Evolutionary conservation across 2,797 vertebrate species (phyloP).

Genomic region (Acanthurus tractus): DNA sequence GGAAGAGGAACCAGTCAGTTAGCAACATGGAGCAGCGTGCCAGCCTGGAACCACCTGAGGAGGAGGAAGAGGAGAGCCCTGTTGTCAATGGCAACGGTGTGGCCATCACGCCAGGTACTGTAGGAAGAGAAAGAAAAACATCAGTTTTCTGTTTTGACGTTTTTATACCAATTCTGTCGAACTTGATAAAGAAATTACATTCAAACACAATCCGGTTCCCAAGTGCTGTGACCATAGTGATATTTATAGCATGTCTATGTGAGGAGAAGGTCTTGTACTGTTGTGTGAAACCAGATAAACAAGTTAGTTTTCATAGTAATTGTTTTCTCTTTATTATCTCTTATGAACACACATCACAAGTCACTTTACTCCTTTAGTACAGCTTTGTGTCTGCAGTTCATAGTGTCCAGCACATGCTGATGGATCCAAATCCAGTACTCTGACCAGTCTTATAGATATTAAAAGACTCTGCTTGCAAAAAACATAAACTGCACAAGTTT

Average conservation of each 20-base stretch:
- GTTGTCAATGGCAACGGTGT: conserved; percentile 95
- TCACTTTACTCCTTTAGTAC: conserved; percentile 22
- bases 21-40: conserved; percentile 99
- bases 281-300: conserved; percentile 47
- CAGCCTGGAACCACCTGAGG: conserved; percentile 92
- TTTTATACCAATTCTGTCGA: conserved; percentile 29
- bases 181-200: conserved; percentile 25
- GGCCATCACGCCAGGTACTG: conserved; percentile 94
- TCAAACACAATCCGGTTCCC: conserved; percentile 5
- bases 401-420: background rate
- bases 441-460: conserved; percentile 43
- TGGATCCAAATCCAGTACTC: conserved; percentile 29
- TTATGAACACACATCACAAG: conserved; percentile 22
- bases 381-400: conserved; percentile 28
- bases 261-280: conserved; percentile 28
- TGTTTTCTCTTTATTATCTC: conserved; percentile 34
- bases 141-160: conserved; percentile 20
- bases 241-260: conserved; percentile 30
- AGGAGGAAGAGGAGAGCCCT: conserved; percentile 94
- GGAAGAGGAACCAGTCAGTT: conserved; percentile 98
- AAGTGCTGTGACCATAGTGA: conserved; percentile 6
- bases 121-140: conserved; percentile 7
- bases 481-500: conserved; percentile 42
- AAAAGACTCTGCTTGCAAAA: conserved; percentile 24
- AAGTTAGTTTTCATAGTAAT: conserved; percentile 20